These are phyloP conservation scores for Tetraodon nigroviridis DNA, from an alignment of 2,113 vertebrate genomes.

Conservation along the genomic window DNA sequence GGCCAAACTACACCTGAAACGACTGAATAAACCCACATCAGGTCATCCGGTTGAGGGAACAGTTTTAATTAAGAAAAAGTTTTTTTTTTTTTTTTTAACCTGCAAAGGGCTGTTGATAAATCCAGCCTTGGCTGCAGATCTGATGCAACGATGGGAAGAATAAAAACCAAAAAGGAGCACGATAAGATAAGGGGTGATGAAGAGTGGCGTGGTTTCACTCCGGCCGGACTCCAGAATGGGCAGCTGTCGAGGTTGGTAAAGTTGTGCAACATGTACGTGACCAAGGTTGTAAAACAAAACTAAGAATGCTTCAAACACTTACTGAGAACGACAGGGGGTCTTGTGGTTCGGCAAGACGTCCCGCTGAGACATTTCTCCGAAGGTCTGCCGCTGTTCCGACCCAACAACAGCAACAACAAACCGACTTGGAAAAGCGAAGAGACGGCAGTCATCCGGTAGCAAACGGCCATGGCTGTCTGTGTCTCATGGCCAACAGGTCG, in stretches of 20 bases:
- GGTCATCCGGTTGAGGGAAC: no score
- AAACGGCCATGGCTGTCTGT: slow-evolving; percentile 59
- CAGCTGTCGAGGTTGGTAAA: neutral
- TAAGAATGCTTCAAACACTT: slow-evolving; percentile 35
- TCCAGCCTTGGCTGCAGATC: no score
- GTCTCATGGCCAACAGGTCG: slow-evolving; percentile 49
- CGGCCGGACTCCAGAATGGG: no score
- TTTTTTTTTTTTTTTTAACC: no score
- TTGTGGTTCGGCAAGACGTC: slow-evolving; percentile 24
- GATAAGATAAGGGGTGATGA: no score
- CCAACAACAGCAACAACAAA: slow-evolving; percentile 50
- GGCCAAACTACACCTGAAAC: no score
- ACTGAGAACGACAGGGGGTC: slow-evolving; percentile 77
- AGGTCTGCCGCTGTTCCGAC: slow-evolving; percentile 37
- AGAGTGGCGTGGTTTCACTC: no score
- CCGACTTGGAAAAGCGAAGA: slow-evolving; percentile 41
- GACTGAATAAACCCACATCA: no score
- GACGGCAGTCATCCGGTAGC: slow-evolving; percentile 31
- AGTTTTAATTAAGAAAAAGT: no score
- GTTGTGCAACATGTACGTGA: slow-evolving; percentile 8
- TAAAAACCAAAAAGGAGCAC: no score
- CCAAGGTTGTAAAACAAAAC: neutral
- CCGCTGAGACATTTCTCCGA: slow-evolving; percentile 39
- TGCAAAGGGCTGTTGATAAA: no score
- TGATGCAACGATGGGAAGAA: no score